phyloP scores from a whole-genome alignment of 2,113 vertebrate genomes.

The Psilopogon haemacephalus region DNA sequence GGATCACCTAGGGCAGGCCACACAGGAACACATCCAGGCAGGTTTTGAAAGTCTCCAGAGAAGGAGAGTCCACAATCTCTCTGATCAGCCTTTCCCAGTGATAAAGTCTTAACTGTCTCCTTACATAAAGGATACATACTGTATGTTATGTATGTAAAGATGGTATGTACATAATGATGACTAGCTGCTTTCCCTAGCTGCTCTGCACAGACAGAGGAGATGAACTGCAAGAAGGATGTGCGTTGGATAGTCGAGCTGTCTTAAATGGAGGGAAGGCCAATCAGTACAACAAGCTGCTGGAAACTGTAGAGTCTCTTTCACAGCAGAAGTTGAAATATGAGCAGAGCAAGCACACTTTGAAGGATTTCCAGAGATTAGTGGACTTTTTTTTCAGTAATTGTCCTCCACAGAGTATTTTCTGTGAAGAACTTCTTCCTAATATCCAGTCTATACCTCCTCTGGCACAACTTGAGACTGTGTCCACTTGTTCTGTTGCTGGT shows the following conservation, averaged over 20 bases:
- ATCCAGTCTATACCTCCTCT: too few relatives aligned
- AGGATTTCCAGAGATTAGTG: neutral
- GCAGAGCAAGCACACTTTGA: neutral
- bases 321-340: neutral
- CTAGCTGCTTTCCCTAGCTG: neutral
- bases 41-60: too few relatives aligned
- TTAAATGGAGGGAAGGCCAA: neutral
- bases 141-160: neutral
- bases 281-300: neutral
- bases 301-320: neutral
- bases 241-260: neutral
- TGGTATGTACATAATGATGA: rapidly evolving
- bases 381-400: neutral
- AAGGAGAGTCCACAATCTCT: too few relatives aligned
- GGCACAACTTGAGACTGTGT: too few relatives aligned
- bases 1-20: too few relatives aligned
- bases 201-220: neutral
- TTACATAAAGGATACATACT: neutral
- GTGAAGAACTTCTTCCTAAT: too few relatives aligned
- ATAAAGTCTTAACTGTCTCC: neutral
- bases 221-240: neutral
- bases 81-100: neutral
- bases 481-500: too few relatives aligned
- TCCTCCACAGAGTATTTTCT: neutral
- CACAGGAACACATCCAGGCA: too few relatives aligned